Conservation (phyloP, 2,113 vertebrate genomes). For the Tonatia bakeri region DNA sequence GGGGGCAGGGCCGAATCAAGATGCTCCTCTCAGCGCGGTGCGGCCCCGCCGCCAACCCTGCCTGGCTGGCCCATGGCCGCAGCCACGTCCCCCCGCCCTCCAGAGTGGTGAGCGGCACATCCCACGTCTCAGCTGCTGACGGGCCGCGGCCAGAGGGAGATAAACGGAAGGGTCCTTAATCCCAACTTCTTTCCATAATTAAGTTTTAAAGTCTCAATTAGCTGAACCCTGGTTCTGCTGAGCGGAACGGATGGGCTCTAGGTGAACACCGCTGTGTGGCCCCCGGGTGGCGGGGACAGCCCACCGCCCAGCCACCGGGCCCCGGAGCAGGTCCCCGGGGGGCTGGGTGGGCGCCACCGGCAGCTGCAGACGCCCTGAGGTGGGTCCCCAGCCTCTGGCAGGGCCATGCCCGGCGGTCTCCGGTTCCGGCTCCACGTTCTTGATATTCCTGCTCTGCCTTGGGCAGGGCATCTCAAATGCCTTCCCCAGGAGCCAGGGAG, state of each 20-base stretch:
- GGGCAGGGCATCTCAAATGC: fast-evolving
- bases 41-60: not conserved
- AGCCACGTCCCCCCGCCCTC: too few relatives aligned
- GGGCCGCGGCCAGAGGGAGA: not conserved
- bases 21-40: too few relatives aligned
- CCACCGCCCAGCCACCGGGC: not conserved
- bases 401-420: too few relatives aligned
- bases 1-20: too few relatives aligned
- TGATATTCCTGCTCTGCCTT: not conserved
- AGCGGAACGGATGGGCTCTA: not conserved
- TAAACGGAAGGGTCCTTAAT: not conserved
- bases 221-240: not conserved
- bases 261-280: not conserved
- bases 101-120: not conserved
- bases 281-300: too few relatives aligned
- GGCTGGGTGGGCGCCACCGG: too few relatives aligned
- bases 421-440: not conserved
- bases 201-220: not conserved
- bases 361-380: fast-evolving
- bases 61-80: not conserved
- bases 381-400: too few relatives aligned
- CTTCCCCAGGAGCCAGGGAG: not conserved
- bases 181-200: not conserved
- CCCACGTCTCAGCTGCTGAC: not conserved
- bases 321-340: not conserved